Evolutionary conservation across 1,140 invertebrate species (phyloP).

Genomic region (Cydia strobilella): DNA sequence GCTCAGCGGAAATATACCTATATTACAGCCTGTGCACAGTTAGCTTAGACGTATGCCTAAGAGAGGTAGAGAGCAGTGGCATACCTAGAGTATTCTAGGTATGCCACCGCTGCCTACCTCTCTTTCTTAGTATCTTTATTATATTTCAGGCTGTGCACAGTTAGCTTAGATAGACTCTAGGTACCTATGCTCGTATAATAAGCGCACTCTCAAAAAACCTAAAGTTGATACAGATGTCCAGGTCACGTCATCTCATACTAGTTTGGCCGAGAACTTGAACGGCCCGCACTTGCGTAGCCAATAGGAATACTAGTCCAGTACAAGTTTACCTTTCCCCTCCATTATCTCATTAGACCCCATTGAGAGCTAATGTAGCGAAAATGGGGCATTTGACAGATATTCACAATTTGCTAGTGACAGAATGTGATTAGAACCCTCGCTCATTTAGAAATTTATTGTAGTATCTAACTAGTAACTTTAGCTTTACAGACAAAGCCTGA

Average conservation of each 20-base stretch:
- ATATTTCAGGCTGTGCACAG: no score
- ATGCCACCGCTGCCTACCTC: no score
- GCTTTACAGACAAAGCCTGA: neutral
- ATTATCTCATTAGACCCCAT: slow-evolving; percentile 44
- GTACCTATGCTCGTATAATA: no score
- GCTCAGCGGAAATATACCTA: no score
- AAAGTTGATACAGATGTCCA: neutral
- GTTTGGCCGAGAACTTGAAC: neutral
- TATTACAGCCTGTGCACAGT: no score
- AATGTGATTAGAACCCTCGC: slow-evolving; percentile 17
- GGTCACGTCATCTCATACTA: neutral
- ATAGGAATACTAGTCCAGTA: neutral
- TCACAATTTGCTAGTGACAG: slow-evolving; percentile 37
- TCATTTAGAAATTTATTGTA: neutral
- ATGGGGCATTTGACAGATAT: slow-evolving; percentile 41
- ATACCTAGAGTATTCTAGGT: no score
- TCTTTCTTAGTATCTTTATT: no score
- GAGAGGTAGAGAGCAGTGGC: no score
- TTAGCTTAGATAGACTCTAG: no score
- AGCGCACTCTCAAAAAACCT: neutral
- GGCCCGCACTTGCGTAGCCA: neutral
- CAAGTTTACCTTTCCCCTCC: slow-evolving; percentile 30
- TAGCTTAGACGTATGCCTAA: no score
- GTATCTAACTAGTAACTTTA: neutral
- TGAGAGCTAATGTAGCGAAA: slow-evolving; percentile 41